Evolutionary conservation across 2,113 vertebrate genomes (phyloP), one percentile per base, ranked within the genome.

Genomic region (Thomomys bottae): DNA sequence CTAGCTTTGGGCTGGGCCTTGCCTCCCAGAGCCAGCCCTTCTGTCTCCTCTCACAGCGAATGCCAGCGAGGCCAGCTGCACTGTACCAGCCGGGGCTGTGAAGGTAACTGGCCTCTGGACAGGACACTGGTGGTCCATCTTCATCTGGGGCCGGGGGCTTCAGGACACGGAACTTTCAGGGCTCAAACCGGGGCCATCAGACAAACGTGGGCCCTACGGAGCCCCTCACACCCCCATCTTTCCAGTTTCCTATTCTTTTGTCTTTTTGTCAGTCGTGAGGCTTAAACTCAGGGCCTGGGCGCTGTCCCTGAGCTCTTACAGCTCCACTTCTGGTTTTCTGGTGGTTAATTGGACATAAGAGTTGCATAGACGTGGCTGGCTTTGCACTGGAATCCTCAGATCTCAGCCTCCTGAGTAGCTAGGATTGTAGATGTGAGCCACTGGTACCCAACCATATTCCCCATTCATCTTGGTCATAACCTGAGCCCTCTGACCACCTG

Each of bases 81-180:
- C 68, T 99, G 99, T 96, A 97, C 98, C 97, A 97, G 90, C 40
- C 94, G 93, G 54, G 98, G 98, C 87, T 99, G 99, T 96, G 96
- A 97, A 97, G 99, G 99, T 99, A 97, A 97, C 10, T 8, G 8
- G 17, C 6, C n/a, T 12, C 0, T 3, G 12, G 70, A 57, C 21
- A 80, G 75, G 2, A 0, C 57, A 23, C n/a, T n/a, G n/a, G n/a
- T n/a, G n/a, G 76, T 61, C 49, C 64, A 38, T 36, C 0, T 40
- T 54, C 8, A 38, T 66, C 26, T 4, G 18, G 45, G 76, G 24
- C 28, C 34, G 23, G 34, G 54, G 14, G n/a, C 84, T 80, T 78
- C 2, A 3, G 73, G 38, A 23, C 2, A 5, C 24, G 42, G 32
- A 66, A 36, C 38, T 61, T 54, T 34, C n/a, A 30, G 26, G 36